Percentiles rank a stretch among this genome's conserved stretches.
These are phyloP conservation scores for Mustelus asterias DNA, from an alignment of 2,113 vertebrate species.

Conservation along the genomic window DNA sequence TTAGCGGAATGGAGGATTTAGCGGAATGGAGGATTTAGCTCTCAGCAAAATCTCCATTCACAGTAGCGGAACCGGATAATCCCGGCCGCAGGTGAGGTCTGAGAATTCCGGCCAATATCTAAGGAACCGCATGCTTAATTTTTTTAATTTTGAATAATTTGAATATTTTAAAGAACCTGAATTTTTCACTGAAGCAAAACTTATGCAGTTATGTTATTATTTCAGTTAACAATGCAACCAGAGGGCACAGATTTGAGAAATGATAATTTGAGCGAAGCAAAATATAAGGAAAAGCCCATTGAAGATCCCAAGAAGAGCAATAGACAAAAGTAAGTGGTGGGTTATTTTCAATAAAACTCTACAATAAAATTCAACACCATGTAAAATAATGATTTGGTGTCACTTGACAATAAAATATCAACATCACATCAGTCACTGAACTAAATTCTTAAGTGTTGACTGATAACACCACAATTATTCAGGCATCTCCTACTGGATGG, in stretches of 20 bases:
- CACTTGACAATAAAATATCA: background rate
- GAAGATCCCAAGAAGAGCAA: background rate
- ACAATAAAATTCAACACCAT: background rate
- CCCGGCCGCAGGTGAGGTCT: no score
- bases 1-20: no score
- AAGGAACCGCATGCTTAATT: background rate
- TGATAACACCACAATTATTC: background rate
- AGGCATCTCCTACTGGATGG: background rate
- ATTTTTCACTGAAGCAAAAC: background rate
- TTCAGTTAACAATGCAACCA: background rate
- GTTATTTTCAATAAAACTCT: background rate
- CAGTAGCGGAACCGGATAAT: no score
- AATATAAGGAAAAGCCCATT: background rate
- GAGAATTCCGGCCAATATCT: no score
- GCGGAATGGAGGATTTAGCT: no score
- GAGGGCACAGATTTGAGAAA: background rate
- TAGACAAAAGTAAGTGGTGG: background rate
- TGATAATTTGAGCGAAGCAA: background rate
- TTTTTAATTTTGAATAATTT: background rate
- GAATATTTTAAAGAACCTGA: background rate
- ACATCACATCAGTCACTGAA: background rate
- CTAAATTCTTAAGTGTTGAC: background rate
- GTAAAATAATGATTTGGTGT: background rate
- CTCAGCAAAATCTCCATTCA: no score
- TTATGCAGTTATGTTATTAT: background rate